Conservation (phyloP, 2,888 invertebrate species). For the Tillus elongatus region DNA sequence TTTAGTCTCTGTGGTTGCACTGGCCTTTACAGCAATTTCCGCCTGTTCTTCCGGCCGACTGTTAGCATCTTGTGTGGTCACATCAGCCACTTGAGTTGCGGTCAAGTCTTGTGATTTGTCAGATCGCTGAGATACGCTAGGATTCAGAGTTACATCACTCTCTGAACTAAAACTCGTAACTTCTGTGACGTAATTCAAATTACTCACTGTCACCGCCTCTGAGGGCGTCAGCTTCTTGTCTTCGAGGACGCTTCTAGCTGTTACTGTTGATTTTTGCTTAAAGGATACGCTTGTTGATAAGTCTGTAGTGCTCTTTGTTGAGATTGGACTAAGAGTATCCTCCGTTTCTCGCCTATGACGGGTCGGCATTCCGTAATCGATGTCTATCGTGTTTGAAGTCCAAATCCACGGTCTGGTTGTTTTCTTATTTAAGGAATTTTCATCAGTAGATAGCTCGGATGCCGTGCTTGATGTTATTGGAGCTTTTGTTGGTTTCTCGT, state of each 20-base stretch:
- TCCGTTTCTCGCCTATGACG: slow-evolving; percentile 41
- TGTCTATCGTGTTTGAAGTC: slow-evolving; percentile 39
- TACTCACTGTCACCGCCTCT: not conserved
- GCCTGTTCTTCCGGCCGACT: slow-evolving; percentile 21
- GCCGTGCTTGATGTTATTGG: slow-evolving; percentile 15
- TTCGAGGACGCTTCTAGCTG: not conserved
- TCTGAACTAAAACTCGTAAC: slow-evolving; percentile 18
- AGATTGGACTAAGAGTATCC: slow-evolving; percentile 32
- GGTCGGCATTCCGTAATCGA: slow-evolving; percentile 37
- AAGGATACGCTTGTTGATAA: slow-evolving; percentile 13
- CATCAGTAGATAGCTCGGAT: slow-evolving; percentile 15
- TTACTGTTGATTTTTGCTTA: not conserved
- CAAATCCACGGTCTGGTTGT: slow-evolving; percentile 35
- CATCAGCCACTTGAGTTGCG: slow-evolving; percentile 16
- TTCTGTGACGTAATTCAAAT: slow-evolving; percentile 21
- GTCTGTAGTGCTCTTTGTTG: slow-evolving; percentile 27
- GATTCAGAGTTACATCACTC: slow-evolving; percentile 21
- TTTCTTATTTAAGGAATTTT: slow-evolving; percentile 20
- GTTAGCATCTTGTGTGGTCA: slow-evolving; percentile 19
- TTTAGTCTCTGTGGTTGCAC: slow-evolving; percentile 21
- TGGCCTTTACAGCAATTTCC: slow-evolving; percentile 14
- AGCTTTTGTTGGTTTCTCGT: slow-evolving; percentile 27
- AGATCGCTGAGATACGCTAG: slow-evolving; percentile 18
- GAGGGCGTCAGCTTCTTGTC: not conserved
- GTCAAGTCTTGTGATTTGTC: slow-evolving; percentile 19